Evolutionary conservation across 2,888 invertebrate species (phyloP).

Genomic region (Chromoteleia sp.): DNA sequence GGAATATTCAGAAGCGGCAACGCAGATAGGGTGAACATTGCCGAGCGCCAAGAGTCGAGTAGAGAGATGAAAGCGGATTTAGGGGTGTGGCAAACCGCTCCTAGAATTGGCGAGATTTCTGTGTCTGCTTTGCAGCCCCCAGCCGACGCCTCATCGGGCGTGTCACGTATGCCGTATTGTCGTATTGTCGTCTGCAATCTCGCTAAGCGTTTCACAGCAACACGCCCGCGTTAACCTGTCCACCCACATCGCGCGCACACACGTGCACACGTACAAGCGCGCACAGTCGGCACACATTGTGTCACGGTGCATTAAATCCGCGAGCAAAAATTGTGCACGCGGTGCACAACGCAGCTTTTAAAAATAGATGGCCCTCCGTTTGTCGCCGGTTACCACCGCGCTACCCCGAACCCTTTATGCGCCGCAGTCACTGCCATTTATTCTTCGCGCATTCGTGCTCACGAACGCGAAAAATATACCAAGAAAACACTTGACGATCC

Average conservation of each 20-base stretch:
- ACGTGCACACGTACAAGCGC: slow-evolving; percentile 53
- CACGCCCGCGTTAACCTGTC: slow-evolving; percentile 81
- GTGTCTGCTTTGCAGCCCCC: slow-evolving; percentile 78
- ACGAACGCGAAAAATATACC: slow-evolving; percentile 39
- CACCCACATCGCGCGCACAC: slow-evolving; percentile 79
- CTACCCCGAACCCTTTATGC: slow-evolving; percentile 39
- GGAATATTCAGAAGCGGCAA: slow-evolving; percentile 72
- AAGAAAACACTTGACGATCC: slow-evolving; percentile 46
- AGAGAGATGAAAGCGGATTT: slow-evolving; percentile 69
- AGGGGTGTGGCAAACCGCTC: slow-evolving; percentile 82
- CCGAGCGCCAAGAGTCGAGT: slow-evolving; percentile 63
- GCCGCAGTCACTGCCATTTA: slow-evolving; percentile 56
- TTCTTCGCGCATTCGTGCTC: slow-evolving; percentile 49
- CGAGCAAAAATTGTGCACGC: slow-evolving; percentile 55
- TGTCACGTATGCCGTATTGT: slow-evolving; percentile 84
- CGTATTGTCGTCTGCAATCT: slow-evolving; percentile 84
- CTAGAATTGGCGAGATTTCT: slow-evolving; percentile 84
- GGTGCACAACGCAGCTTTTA: slow-evolving; percentile 20
- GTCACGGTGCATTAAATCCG: slow-evolving; percentile 51
- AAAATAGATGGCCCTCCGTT: slow-evolving; percentile 49
- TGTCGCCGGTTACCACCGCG: slow-evolving; percentile 30
- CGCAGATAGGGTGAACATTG: slow-evolving; percentile 61
- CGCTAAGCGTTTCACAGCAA: slow-evolving; percentile 84
- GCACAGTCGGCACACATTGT: slow-evolving; percentile 38
- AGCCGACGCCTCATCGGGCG: slow-evolving; percentile 81